These are phyloP conservation scores for Artemia sinica DNA, from an alignment of 2,888 invertebrate genomes.

Conservation along the genomic window DNA sequence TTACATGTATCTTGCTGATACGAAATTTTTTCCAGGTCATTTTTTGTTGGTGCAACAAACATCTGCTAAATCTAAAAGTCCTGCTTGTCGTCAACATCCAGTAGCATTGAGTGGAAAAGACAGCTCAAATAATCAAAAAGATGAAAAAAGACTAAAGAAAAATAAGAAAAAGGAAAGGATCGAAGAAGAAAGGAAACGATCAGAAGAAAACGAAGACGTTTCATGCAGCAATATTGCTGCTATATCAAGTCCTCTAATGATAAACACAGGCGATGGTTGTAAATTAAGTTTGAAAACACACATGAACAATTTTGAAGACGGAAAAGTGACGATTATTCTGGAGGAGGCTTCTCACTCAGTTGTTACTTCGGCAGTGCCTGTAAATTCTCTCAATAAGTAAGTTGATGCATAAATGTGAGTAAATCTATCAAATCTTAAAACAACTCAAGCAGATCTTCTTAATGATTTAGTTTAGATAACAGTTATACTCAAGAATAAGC, in stretches of 20 bases:
- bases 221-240: conserved; percentile 2
- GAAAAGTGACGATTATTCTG: conserved; percentile 35
- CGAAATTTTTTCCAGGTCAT: background rate
- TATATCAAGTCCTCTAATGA: conserved; percentile 32
- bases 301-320: conserved; percentile 35
- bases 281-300: conserved; percentile 34
- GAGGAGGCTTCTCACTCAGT: conserved; percentile 33
- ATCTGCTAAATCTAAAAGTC: background rate
- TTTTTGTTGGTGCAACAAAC: background rate
- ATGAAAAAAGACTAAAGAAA: background rate
- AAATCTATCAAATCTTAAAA: too few species aligned
- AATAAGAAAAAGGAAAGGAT: background rate
- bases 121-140: background rate
- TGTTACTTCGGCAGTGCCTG: conserved; percentile 32
- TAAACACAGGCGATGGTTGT: conserved; percentile 33
- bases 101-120: background rate
- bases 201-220: background rate
- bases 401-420: conserved; percentile 23
- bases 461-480: too few species aligned
- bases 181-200: background rate
- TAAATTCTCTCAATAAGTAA: conserved; percentile 32
- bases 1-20: too few species aligned
- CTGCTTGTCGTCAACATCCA: background rate
- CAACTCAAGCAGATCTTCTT: too few species aligned
- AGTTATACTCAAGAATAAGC: too few species aligned